These are phyloP conservation scores for Apteryx owenii DNA, from an alignment of 2,113 vertebrate genomes.

Conservation along the genomic window DNA sequence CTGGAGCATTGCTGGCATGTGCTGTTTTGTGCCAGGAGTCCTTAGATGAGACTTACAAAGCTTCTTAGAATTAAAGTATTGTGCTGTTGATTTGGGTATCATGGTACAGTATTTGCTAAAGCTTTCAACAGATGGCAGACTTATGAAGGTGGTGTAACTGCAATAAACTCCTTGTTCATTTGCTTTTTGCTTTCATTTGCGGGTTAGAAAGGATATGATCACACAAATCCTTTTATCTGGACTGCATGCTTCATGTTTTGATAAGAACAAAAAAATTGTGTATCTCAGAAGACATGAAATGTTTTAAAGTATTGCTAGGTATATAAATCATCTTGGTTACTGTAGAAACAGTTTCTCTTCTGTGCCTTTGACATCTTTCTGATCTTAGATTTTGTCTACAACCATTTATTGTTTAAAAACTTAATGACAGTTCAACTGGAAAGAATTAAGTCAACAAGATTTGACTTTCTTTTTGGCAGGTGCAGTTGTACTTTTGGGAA, in stretches of 20 bases:
- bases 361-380: neutral
- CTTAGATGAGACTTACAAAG: neutral
- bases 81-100: neutral
- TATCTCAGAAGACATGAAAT: neutral
- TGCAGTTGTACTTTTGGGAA: neutral
- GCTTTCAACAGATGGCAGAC: neutral
- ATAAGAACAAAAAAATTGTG: neutral
- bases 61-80: neutral
- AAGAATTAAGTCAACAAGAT: neutral
- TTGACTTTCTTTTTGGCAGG: neutral
- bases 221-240: neutral
- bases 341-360: neutral
- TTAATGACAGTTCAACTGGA: neutral
- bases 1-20: neutral
- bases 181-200: rapidly evolving
- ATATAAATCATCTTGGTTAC: neutral
- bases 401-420: neutral
- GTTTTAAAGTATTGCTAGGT: neutral
- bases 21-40: neutral
- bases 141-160: neutral
- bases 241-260: neutral
- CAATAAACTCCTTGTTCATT: neutral
- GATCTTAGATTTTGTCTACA: neutral
- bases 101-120: neutral
- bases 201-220: neutral